These are phyloP conservation scores for Caenorhabditis inopinata DNA, from an alignment of 1,140 invertebrate species.

Conservation along the genomic window DNA sequence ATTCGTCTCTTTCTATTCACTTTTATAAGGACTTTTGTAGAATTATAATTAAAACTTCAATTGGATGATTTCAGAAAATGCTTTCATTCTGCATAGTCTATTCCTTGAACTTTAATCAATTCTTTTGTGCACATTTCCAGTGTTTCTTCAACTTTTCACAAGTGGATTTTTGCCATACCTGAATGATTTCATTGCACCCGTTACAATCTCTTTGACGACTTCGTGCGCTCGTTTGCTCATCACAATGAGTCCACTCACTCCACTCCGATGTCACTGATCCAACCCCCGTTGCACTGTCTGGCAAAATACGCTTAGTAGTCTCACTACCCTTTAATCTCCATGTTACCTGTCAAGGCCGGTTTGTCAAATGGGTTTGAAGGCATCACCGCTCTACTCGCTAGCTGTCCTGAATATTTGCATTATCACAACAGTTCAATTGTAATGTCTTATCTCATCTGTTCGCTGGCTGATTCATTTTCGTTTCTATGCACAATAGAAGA, in stretches of 20 bases:
- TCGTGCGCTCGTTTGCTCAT: not conserved
- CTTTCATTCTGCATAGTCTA: too few relatives aligned
- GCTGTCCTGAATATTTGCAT: not conserved
- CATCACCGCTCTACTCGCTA: not conserved
- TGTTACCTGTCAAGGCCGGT: not conserved
- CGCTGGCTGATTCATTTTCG: too few relatives aligned
- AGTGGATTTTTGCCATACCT: not conserved
- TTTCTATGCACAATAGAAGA: too few relatives aligned
- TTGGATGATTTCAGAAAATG: too few relatives aligned
- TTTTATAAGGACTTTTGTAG: too few relatives aligned
- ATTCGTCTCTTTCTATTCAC: too few relatives aligned
- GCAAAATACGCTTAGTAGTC: not conserved
- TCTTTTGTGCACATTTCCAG: too few relatives aligned
- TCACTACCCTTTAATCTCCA: not conserved
- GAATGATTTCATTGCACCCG: conserved; percentile 35
- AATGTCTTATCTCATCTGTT: too few relatives aligned
- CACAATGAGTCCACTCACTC: conserved; percentile 35
- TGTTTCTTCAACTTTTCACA: not conserved
- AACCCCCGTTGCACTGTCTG: not conserved
- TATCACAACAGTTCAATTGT: too few relatives aligned
- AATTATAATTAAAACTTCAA: too few relatives aligned
- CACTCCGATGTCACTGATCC: conserved; percentile 38
- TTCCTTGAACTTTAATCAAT: too few relatives aligned
- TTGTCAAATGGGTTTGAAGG: conserved; percentile 8
- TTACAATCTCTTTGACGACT: conserved; percentile 24